Evolutionary conservation across 2,113 vertebrate species (phyloP), one percentile per base, ranked within the genome.

Genomic region (Triplophysa rosa): DNA sequence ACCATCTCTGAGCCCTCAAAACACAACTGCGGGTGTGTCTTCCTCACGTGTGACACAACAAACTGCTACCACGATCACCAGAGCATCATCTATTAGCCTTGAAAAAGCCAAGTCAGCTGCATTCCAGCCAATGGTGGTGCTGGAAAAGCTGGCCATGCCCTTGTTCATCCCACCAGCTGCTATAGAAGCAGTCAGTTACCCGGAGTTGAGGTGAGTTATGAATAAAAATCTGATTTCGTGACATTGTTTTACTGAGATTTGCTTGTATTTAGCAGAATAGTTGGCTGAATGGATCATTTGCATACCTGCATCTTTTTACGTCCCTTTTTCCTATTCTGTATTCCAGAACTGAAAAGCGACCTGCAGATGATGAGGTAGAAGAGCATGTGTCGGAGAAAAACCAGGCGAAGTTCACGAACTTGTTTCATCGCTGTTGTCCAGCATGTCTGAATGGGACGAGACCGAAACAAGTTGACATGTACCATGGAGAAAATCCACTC

Each of bases 401-500:
- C 90, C 1, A 47, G 26, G 0, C 92, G 91, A 8, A 93, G 81
- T 89, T 93, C 2, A 91, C 92, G 0, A 94, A 95, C 1, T 86
- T 90, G 42, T 78, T 68, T 29, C 87, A 85, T 47, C 82, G 80
- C 11, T 96, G 95, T 87, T 94, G 89, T 86, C 89, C 86, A 14
- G 62, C 84, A 0, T 96, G 95, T 88, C 87, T 96, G 80, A 86
- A 92, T 0, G 90, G 89, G 0, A 65, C 93, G 4, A 87, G 92
- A 1, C 91, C 92, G 0, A 2, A 84, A 1, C 80, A 78, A 12
- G 77, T 56, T 0, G 88, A 91, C 1, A 90, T 92, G 75, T 91
- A 94, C 85, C 91, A 90, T 14, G 92, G 93, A 84, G 87, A 88
- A 47, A 96, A 96, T 87, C 95, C 95, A 0, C 90, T 96, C 26